Conservation (phyloP, 2,113 vertebrate species). For the Equus przewalskii region DNA sequence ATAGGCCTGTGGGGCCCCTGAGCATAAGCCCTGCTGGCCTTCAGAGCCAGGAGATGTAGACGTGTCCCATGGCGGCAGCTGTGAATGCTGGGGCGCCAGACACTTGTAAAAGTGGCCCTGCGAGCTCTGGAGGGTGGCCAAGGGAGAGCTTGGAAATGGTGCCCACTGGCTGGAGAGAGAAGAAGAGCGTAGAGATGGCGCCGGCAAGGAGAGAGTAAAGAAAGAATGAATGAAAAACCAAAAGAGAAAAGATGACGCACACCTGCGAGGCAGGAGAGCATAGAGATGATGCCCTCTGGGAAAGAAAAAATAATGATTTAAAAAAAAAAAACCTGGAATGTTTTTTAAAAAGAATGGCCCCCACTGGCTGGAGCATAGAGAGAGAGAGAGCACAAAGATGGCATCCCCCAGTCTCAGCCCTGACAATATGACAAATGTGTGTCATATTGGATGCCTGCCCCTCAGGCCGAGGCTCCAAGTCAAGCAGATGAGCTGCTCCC, state of each 20-base stretch:
- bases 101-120: neutral
- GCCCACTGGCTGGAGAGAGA: too few species aligned
- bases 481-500: neutral
- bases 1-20: neutral
- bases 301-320: too few species aligned
- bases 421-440: too few species aligned
- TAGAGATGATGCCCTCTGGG: accelerated
- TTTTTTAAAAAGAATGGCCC: neutral
- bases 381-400: neutral
- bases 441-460: neutral
- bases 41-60: neutral
- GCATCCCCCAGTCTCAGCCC: neutral
- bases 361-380: neutral
- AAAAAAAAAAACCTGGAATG: too few species aligned
- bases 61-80: neutral
- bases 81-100: neutral
- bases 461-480: neutral
- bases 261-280: too few species aligned
- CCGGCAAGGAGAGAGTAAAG: too few species aligned
- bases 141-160: neutral
- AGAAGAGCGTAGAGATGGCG: too few species aligned
- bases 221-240: too few species aligned
- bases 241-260: neutral
- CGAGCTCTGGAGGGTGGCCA: neutral
- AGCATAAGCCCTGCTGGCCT: too few species aligned